phyloP scores from a whole-genome alignment of 2,888 invertebrate species.

The Ophion ventricosus region DNA sequence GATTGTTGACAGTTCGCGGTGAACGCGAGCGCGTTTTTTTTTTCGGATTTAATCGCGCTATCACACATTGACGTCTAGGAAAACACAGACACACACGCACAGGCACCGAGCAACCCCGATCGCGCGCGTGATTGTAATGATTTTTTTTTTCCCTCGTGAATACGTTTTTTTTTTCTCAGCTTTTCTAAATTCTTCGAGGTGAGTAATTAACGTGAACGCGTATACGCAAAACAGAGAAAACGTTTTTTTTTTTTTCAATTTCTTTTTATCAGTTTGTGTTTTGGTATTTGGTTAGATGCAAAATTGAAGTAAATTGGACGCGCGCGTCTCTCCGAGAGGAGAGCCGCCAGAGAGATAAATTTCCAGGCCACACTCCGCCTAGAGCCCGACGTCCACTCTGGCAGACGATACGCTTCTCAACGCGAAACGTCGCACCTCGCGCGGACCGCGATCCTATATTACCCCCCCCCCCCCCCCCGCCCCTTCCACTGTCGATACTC shows the following conservation, averaged over 20 bases:
- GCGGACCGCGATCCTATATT: slow-evolving; percentile 39
- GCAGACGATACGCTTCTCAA: slow-evolving; percentile 66
- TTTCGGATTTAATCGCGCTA: slow-evolving; percentile 32
- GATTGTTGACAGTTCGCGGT: slow-evolving; percentile 9
- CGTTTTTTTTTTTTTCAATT: not conserved
- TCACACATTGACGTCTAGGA: slow-evolving; percentile 51
- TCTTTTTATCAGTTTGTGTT: not conserved
- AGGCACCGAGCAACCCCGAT: slow-evolving; percentile 5
- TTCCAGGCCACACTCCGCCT: slow-evolving; percentile 63
- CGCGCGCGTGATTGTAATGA: slow-evolving; percentile 42
- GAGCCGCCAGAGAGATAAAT: slow-evolving; percentile 60
- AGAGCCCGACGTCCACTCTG: slow-evolving; percentile 60
- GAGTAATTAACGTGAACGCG: not conserved
- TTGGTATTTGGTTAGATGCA: not conserved
- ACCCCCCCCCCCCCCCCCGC: not conserved
- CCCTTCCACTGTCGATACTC: not conserved
- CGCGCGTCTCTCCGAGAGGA: slow-evolving; percentile 36
- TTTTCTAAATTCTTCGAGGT: not conserved
- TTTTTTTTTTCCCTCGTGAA: slow-evolving; percentile 24
- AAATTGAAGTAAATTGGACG: slow-evolving; percentile 27
- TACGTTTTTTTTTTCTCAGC: not conserved
- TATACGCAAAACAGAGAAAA: not conserved
- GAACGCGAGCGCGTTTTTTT: slow-evolving; percentile 39
- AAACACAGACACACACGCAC: not conserved
- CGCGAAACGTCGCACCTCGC: slow-evolving; percentile 58